A percentile compares a stretch with the other conserved stretches of the same genome.
Evolutionary conservation across 2,888 invertebrate genomes (phyloP).

Genomic region (Tenthredo distinguenda): DNA sequence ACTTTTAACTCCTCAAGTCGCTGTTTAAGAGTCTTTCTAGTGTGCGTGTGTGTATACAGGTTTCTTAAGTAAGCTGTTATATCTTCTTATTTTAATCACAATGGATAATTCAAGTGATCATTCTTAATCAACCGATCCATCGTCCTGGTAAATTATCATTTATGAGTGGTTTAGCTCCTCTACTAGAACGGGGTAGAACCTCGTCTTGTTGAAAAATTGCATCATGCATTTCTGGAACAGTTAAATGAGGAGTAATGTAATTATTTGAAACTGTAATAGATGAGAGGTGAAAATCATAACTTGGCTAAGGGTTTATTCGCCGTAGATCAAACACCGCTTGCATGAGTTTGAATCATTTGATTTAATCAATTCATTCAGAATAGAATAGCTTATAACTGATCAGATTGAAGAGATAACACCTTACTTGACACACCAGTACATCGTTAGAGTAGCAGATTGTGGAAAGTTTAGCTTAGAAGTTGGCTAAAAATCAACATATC

Average conservation of each 20-base stretch:
- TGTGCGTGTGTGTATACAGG: neutral
- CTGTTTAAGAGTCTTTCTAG: neutral
- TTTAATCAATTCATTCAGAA: neutral
- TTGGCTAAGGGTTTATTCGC: neutral
- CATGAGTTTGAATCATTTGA: neutral
- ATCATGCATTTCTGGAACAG: conserved; percentile 17
- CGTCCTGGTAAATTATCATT: conserved; percentile 19
- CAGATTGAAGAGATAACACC: neutral
- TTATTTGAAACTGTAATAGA: neutral
- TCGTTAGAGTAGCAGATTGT: neutral
- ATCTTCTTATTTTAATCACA: conserved; percentile 10
- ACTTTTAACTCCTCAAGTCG: neutral
- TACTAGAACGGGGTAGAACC: neutral
- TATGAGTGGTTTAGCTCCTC: conserved; percentile 20
- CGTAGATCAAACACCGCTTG: neutral
- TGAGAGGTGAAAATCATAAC: neutral
- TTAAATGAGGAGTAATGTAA: conserved; percentile 12
- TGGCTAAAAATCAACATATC: neutral
- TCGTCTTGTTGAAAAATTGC: conserved; percentile 12
- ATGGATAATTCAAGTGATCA: neutral
- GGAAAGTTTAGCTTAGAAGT: neutral
- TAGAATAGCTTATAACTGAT: neutral
- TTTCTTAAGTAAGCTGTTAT: conserved; percentile 24
- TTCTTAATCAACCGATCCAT: conserved; percentile 26
- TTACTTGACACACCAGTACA: conserved; percentile 5